Evolutionary conservation across 2,797 vertebrate genomes (phyloP).

Genomic region (Microcaecilia unicolor): DNA sequence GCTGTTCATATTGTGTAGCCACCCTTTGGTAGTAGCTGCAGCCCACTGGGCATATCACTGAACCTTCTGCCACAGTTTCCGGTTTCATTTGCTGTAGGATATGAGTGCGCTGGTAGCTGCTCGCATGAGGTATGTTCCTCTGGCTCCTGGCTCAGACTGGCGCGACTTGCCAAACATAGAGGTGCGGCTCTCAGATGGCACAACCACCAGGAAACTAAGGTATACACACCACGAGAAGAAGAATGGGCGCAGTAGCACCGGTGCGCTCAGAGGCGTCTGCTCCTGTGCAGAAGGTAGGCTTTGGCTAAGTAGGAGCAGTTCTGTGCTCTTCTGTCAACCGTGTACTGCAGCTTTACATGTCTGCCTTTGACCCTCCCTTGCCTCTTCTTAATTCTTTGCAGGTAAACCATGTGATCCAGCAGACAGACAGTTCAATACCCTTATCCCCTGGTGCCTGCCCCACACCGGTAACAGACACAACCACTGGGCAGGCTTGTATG

Average conservation of each 20-base stretch:
- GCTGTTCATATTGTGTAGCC: no score
- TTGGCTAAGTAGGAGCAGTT: not conserved
- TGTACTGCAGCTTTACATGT: not conserved
- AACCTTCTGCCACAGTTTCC: no score
- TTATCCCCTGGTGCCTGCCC: slow-evolving; percentile 94
- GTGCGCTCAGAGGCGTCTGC: slow-evolving; percentile 80
- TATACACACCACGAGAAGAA: slow-evolving; percentile 81
- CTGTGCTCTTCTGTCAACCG: not conserved
- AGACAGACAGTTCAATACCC: slow-evolving; percentile 86
- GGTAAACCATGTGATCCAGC: slow-evolving; percentile 80
- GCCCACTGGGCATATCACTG: no score
- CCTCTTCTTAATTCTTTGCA: not conserved
- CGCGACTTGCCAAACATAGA: slow-evolving; percentile 91
- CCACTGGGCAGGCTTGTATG: slow-evolving; percentile 94
- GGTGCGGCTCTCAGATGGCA: slow-evolving; percentile 80
- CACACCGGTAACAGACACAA: slow-evolving; percentile 97
- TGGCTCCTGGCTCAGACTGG: slow-evolving; percentile 92
- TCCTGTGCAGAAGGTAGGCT: slow-evolving; percentile 81
- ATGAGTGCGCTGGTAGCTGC: slow-evolving; percentile 93
- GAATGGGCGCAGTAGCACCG: slow-evolving; percentile 74
- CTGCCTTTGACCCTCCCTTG: not conserved
- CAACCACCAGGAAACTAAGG: slow-evolving; percentile 76
- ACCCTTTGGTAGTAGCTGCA: no score
- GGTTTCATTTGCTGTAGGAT: slow-evolving; percentile 55
- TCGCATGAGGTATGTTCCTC: slow-evolving; percentile 87